Evolutionary conservation across 2,888 invertebrate genomes (phyloP).

Genomic region (Pycnomerus fuliginosus): DNA sequence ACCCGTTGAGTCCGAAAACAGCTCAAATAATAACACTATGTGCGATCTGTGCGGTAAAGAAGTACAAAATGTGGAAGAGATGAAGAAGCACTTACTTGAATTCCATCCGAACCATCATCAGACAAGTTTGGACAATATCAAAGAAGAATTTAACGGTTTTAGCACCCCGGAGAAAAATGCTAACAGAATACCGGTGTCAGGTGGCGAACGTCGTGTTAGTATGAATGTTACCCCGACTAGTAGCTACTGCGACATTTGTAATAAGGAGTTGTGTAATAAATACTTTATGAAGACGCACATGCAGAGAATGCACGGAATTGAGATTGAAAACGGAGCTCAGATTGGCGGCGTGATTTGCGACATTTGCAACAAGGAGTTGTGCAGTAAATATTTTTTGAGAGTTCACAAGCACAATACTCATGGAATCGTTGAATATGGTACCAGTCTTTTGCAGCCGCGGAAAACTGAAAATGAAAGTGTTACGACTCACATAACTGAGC

Average conservation of each 20-base stretch:
- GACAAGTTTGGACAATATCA: constrained; percentile 25
- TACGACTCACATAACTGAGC: constrained; percentile 41
- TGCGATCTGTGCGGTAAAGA: constrained; percentile 53
- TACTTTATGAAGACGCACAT: constrained; percentile 99
- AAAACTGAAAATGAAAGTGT: constrained; percentile 49
- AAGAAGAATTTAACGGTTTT: constrained; percentile 50
- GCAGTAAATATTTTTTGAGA: constrained; percentile 95
- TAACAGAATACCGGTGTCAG: constrained; percentile 39
- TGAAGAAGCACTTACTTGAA: constrained; percentile 69
- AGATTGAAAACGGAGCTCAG: constrained; percentile 88
- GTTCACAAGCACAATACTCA: constrained; percentile 98
- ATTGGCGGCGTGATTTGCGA: constrained; percentile 94
- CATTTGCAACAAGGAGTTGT: constrained; percentile 96
- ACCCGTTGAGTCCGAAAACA: constrained; percentile 41
- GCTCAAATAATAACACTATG: constrained; percentile 48
- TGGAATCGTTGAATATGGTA: constrained; percentile 86
- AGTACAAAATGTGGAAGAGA: constrained; percentile 60
- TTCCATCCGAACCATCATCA: constrained; percentile 59
- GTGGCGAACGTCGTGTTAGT: constrained; percentile 59
- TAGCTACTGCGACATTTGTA: constrained; percentile 96
- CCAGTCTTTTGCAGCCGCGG: constrained; percentile 51
- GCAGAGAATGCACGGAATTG: constrained; percentile 97
- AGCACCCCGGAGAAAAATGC: constrained; percentile 54
- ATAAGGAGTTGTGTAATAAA: constrained; percentile 98
- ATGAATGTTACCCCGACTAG: constrained; percentile 70